Base-by-base conservation (phyloP, 1,140 invertebrate genomes). In the Drusus annulatus region DNA sequence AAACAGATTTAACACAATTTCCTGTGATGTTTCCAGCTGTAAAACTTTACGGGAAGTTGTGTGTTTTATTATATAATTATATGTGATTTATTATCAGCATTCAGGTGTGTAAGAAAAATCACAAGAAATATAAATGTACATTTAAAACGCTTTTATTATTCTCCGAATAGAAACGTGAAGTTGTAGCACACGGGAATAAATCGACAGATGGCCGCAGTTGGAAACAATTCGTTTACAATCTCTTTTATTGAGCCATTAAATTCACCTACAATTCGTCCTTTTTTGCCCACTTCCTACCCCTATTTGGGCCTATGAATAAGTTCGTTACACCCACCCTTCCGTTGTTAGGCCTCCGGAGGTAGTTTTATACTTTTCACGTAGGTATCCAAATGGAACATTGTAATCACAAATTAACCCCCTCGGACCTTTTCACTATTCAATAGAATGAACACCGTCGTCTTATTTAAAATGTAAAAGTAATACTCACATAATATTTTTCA, bases 141-240 rank as follows among this genome's bases (percentile, higher is more conserved):
- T 10, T 45, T 45, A 45, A 45, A 45, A 45, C 1, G 13, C 36
- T 0, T 2, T 36, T 36, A 36, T 45, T 45, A 45, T 45, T 45
- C 36, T 45, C 5, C 10, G 36, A 45, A 45, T 45, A 17, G 13
- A 17, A 60, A 15, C 17, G 54, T 60, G 16, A 60, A 60, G 56
- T 23, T 60, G 17, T 23, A 60, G 13, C 56, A 45, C 36, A 45
- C 10, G 36, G 5, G 7, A 60, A 60, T 21, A 60, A 21, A 60
- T 23, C 19, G 23, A 65, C 62, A 65, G 8, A 65, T 31, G 62
- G 62, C 62, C 16, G 7, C 23, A 10, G 23, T n/a, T 65, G 62
- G 62, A 31, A 65, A 65, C 62, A 65, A 65, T 65, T 65, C 62
- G 62, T 65, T 65, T 65, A 65, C 62, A 65, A 25, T 28, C 62